These are phyloP conservation scores for Augiades crinisus DNA, from an alignment of 2,888 invertebrate species.

Conservation along the genomic window DNA sequence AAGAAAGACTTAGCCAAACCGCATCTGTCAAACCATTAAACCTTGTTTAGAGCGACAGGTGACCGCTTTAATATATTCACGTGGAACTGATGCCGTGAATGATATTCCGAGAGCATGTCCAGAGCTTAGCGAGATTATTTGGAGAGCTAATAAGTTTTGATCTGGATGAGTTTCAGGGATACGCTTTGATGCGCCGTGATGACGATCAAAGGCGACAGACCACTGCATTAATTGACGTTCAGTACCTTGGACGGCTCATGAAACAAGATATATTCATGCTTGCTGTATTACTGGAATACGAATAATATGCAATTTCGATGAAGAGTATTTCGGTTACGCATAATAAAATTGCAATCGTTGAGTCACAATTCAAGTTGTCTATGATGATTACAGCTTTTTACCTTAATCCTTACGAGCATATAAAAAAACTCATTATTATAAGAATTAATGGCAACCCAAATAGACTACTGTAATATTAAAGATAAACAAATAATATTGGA, in stretches of 20 bases:
- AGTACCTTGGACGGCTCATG: conserved; percentile 21
- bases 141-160: conserved; percentile 24
- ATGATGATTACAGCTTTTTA: too few species aligned
- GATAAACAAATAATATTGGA: too few species aligned
- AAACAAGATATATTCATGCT: conserved; percentile 20
- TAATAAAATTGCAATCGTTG: too few species aligned
- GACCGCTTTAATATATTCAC: conserved; percentile 37
- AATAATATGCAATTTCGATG: not conserved
- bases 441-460: too few species aligned
- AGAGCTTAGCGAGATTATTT: conserved; percentile 21
- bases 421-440: too few species aligned
- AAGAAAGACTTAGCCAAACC: conserved; percentile 6
- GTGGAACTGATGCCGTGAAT: conserved; percentile 13
- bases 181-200: conserved; percentile 20
- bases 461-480: too few species aligned
- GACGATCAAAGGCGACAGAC: conserved; percentile 24
- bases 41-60: conserved; percentile 43
- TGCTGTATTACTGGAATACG: conserved; percentile 7
- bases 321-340: too few species aligned
- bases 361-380: too few species aligned
- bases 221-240: conserved; percentile 25
- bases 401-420: too few species aligned
- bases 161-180: conserved; percentile 19
- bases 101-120: conserved; percentile 8
- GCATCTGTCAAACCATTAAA: conserved; percentile 35